Evolutionary conservation across 1,140 invertebrate genomes (phyloP), one percentile per base, ranked within the genome.

Genomic region (Panagrolaimus sp.): DNA sequence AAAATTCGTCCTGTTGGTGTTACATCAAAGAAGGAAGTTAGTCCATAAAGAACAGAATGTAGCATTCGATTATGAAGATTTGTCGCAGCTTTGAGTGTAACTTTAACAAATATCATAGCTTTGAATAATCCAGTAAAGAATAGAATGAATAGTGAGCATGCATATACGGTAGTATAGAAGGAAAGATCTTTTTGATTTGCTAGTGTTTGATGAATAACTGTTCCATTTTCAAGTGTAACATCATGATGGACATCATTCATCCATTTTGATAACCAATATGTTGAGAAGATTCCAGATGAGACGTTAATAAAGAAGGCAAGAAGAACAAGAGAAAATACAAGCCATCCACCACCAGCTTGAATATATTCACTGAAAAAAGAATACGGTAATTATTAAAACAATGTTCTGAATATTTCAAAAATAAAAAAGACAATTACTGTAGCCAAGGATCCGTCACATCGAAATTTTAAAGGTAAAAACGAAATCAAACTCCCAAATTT

Each of bases 221-320:
- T 57, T 11, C 51, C 51, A 57, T 57, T 57, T 11, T 20, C 20
- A 23, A 20, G 47, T 13, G 47, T 67, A 9, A 67, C 66, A 38
- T 65, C n/a, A 20, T 57, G 83, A 74, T 83, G 81, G 14, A 86
- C 86, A 74, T 85, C 82, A 20, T 83, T 81, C 31, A 90, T 84
- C 89, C 89, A 90, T 68, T 84, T 79, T 7, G 88, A 87, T 1
- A 90, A 83, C 88, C 89, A 90, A 86, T 88, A 89, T 65, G 86
- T 87, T 68, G 87, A 88, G 67, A 89, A 88, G 20, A 84, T 83
- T 14, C 86, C 85, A 16, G 86, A 84, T 1, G 85, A 86, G 38
- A 89, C 86, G 71, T 88, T 88, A 8, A 88, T 44, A 2, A 87
- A 75, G 69, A 89, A 88, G 23, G 84, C 83, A 0, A 87, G 61